These are phyloP conservation scores for Mirounga angustirostris DNA, from an alignment of 2,113 vertebrate genomes.

Conservation along the genomic window DNA sequence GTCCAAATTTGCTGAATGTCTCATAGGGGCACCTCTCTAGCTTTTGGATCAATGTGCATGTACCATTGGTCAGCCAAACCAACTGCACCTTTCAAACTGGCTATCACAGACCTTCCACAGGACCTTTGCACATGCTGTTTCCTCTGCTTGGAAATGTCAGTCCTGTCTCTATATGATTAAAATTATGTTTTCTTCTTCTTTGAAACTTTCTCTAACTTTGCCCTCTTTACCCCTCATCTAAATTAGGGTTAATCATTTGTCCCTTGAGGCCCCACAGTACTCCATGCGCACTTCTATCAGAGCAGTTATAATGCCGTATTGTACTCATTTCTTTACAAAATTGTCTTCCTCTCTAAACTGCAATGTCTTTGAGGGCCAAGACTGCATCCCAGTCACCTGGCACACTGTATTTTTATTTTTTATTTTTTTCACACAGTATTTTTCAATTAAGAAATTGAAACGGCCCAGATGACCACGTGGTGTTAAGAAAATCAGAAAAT, in stretches of 20 bases:
- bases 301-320: not conserved
- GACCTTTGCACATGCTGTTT: not conserved
- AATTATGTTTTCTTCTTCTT: not conserved
- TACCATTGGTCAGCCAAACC: not conserved
- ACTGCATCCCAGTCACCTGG: not conserved
- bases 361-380: not conserved
- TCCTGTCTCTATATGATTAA: not conserved
- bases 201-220: not conserved
- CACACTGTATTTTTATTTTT: not conserved
- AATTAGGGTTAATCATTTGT: not conserved
- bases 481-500: not conserved
- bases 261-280: accelerated
- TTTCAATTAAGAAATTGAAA: slow-evolving; percentile 47
- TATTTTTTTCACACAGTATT: not conserved
- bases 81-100: not conserved
- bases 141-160: not conserved
- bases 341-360: not conserved
- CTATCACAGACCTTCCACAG: not conserved
- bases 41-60: not conserved
- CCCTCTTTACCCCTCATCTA: not conserved
- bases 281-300: not conserved
- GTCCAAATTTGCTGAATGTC: not conserved
- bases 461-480: not conserved
- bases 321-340: not conserved
- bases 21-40: not conserved